Conservation (phyloP, 2,888 invertebrate species). For the Drosophila cyrtoloma region DNA sequence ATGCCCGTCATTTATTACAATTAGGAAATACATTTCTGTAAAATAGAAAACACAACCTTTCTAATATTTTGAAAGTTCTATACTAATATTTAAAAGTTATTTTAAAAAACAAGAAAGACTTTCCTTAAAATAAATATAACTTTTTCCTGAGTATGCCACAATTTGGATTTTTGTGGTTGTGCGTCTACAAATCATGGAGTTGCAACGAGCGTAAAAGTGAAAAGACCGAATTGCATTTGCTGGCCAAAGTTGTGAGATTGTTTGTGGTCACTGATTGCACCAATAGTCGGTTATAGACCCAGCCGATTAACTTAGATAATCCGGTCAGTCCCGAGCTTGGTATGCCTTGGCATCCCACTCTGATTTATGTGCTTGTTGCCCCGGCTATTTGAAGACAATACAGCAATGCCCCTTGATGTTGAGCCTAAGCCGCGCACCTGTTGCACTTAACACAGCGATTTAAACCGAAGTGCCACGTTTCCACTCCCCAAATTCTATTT, state of each 20-base stretch:
- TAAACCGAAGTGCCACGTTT: slow-evolving; percentile 1
- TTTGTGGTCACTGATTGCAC: neutral
- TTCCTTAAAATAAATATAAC: neutral
- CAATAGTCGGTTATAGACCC: slow-evolving; percentile 18
- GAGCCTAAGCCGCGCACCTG: slow-evolving; percentile 51
- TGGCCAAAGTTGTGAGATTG: neutral
- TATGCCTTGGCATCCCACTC: neutral
- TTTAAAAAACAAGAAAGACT: neutral
- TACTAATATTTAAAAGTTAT: neutral
- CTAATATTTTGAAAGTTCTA: neutral
- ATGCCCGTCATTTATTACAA: neutral
- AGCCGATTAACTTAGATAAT: slow-evolving; percentile 11
- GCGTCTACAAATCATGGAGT: neutral
- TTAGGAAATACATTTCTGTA: neutral
- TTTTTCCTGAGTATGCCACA: neutral
- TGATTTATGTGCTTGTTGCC: slow-evolving; percentile 35
- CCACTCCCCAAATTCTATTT: slow-evolving; percentile 26
- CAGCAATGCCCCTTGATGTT: neutral
- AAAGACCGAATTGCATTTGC: slow-evolving; percentile 18
- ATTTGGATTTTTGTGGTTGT: neutral
- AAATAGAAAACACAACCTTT: neutral
- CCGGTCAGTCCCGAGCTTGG: neutral
- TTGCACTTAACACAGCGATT: slow-evolving; percentile 37
- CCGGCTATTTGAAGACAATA: neutral
- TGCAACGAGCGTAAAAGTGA: neutral